phyloP scores from a whole-genome alignment of 2,113 vertebrate species.

The Pelecanoides urinatrix region DNA sequence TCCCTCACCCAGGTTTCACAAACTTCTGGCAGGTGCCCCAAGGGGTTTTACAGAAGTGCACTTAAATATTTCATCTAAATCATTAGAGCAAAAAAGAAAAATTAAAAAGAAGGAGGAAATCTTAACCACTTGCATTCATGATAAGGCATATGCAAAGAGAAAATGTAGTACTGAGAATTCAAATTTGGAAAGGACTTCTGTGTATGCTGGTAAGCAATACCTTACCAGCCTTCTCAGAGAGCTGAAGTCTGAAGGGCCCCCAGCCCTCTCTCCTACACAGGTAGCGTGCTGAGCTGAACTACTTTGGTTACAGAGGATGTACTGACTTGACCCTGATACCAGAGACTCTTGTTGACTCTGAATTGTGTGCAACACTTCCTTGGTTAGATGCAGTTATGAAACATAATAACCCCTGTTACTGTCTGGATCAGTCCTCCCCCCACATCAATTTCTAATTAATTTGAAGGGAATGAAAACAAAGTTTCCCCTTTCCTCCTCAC shows the following conservation, averaged over 20 bases:
- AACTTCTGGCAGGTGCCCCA: conserved; percentile 31
- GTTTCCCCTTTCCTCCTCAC: neutral
- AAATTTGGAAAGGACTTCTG: neutral
- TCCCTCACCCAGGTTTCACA: neutral
- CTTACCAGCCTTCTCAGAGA: neutral
- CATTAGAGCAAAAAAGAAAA: conserved; percentile 20
- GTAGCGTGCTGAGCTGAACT: neutral
- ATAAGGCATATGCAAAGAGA: neutral
- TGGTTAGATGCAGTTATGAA: conserved; percentile 14
- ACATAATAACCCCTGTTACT: neutral
- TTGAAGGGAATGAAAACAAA: neutral
- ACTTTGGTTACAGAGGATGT: neutral
- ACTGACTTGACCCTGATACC: neutral
- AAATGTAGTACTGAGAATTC: neutral
- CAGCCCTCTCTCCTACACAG: neutral
- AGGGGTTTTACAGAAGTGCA: neutral
- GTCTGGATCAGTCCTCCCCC: neutral
- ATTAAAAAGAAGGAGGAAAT: conserved; percentile 4
- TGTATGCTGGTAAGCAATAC: neutral
- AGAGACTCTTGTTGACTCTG: conserved; percentile 9
- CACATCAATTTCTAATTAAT: neutral
- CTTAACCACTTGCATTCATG: neutral
- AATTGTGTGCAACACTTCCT: neutral
- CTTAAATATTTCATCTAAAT: conserved; percentile 56
- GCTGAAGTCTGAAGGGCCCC: neutral